Percentiles rank a stretch among this genome's conserved stretches.
Conservation (phyloP, 2,113 vertebrate species). For the Mellivora capensis region DNA sequence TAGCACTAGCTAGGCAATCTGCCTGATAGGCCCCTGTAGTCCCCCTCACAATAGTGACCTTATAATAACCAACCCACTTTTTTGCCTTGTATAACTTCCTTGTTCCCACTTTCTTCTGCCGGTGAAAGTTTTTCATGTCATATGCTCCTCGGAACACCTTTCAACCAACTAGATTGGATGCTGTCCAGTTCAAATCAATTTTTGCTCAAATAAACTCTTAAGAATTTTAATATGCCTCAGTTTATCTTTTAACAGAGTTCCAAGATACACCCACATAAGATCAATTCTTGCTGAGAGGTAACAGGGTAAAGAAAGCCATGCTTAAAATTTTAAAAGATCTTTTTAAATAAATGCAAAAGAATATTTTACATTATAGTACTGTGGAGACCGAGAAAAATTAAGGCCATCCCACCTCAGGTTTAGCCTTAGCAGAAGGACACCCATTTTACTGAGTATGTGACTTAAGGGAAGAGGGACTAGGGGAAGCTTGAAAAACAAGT, state of each 20-base stretch:
- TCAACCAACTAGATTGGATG: neutral
- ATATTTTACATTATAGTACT: neutral
- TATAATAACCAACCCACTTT: neutral
- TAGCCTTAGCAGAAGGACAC: too few species aligned
- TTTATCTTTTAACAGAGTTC: neutral
- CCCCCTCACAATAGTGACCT: neutral
- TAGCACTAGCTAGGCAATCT: neutral
- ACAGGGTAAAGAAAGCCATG: neutral
- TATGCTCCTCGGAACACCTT: neutral
- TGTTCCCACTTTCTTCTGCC: neutral
- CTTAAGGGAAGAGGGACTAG: too few species aligned
- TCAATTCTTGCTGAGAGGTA: neutral
- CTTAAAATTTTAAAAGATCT: neutral
- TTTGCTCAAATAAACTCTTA: neutral
- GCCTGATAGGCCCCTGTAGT: neutral
- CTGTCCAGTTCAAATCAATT: neutral
- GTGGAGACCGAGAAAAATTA: too few species aligned
- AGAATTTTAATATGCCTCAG: neutral
- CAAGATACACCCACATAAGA: neutral
- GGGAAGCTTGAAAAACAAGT: too few species aligned
- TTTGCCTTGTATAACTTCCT: neutral
- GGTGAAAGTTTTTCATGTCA: neutral
- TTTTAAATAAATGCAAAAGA: neutral
- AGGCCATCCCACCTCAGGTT: too few species aligned
- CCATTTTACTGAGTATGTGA: too few species aligned